These are phyloP conservation scores for Lycia hirtaria DNA, from an alignment of 2,888 invertebrate species.

Conservation along the genomic window DNA sequence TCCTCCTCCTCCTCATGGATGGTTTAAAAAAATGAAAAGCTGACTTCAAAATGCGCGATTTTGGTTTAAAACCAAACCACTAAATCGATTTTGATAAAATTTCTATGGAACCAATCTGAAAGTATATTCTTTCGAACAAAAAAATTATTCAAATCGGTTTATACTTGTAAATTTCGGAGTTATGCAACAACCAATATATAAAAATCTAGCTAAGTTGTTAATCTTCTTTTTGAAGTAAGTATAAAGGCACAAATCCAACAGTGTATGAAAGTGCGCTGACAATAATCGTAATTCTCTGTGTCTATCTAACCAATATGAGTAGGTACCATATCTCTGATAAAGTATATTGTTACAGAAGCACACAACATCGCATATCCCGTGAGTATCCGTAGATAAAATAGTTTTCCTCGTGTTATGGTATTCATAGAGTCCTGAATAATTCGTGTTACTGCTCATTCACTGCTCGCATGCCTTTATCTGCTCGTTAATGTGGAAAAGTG, in stretches of 20 bases:
- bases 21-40: too few relatives aligned
- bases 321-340: neutral
- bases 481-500: conserved; percentile 47
- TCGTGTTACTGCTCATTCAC: conserved; percentile 51
- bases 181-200: neutral
- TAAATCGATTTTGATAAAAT: too few relatives aligned
- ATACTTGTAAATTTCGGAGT: neutral
- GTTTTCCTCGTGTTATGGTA: conserved; percentile 34
- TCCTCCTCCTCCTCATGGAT: too few relatives aligned
- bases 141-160: neutral
- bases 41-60: too few relatives aligned
- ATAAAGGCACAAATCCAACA: too few relatives aligned
- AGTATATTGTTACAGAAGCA: neutral
- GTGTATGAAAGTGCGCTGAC: too few relatives aligned
- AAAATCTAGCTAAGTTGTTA: too few relatives aligned
- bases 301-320: neutral
- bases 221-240: too few relatives aligned
- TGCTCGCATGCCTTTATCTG: conserved; percentile 50
- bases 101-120: too few relatives aligned
- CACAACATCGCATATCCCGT: neutral
- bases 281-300: too few relatives aligned
- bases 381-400: conserved; percentile 4
- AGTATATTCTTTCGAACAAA: too few relatives aligned
- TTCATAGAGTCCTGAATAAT: conserved; percentile 40
- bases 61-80: too few relatives aligned